Evolutionary conservation across 2,888 invertebrate genomes (phyloP), one percentile per base, ranked within the genome.

Genomic region (Andrena trimmerana): DNA sequence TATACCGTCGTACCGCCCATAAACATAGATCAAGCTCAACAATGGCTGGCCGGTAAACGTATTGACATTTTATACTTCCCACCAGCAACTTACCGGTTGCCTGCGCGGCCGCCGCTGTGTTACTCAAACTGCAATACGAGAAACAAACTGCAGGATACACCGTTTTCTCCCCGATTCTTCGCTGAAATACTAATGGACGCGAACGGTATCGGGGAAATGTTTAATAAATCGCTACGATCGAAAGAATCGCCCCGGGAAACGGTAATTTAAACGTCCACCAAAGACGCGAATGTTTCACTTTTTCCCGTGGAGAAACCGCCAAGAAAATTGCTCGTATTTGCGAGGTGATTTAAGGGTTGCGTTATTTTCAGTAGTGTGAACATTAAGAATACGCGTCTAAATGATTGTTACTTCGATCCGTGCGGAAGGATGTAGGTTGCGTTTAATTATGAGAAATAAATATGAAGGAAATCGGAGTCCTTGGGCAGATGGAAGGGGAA

Each of bases 21-120:
- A 90, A 90, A 90, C 90, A 88, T 92, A 90, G 89, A 92, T 92
- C 92, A 92, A 88, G 88, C 83, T 67, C 88, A 80, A 92, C 91
- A 92, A 92, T 92, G 86, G 89, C 82, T 79, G 71, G 81, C 88
- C 89, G 92, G 92, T 90, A 90, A 92, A 88, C 89, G 92, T 92
- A 92, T 92, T 92, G 92, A 91, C 91, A 89, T 89, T 90, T 91
- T 90, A 90, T 91, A 89, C 89, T 88, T 88, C 65, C 86, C 87
- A 87, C 88, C 86, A 75, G 84, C 81, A 42, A 85, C 72, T 83
- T 85, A 80, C 82, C 88, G 84, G 81, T 83, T 76, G 83, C 83
- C 77, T 78, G 63, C 48, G 65, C 77, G 70, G 57, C 50, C 77
- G 74, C 52, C 67, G 65, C 70, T 78, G 83, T 87, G 90, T 89